These are phyloP conservation scores for Physella acuta DNA, from an alignment of 1,140 invertebrate genomes.

Conservation along the genomic window DNA sequence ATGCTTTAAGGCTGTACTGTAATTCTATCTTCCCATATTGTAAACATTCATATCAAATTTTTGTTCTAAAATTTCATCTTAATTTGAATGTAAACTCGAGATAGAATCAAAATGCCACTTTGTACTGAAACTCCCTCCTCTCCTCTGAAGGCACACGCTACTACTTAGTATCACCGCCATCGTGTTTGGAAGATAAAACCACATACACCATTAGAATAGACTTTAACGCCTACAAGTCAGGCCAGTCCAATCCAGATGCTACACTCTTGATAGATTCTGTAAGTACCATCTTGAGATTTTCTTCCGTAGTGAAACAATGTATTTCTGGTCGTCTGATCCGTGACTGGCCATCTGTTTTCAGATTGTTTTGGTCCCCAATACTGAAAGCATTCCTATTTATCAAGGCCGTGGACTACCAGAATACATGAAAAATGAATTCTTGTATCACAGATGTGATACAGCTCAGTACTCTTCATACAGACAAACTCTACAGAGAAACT, in stretches of 20 bases:
- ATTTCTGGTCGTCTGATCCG: no score
- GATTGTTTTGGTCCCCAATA: constrained; percentile 77
- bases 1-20: no score
- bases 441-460: constrained; percentile 73
- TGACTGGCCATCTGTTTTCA: constrained; percentile 58
- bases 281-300: constrained; percentile 43
- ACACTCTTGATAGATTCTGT: constrained; percentile 92
- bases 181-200: constrained; percentile 87
- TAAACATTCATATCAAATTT: no score
- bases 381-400: constrained; percentile 84
- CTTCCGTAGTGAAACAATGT: no score
- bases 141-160: constrained; percentile 67
- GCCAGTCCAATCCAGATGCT: constrained; percentile 71
- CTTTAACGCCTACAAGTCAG: constrained; percentile 69
- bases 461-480: constrained; percentile 47
- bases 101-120: no score
- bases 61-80: no score
- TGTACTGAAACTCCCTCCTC: no score
- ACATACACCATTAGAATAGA: constrained; percentile 83
- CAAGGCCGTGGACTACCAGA: constrained; percentile 60
- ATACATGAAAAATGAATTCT: constrained; percentile 71
- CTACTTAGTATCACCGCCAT: constrained; percentile 71
- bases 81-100: no score
- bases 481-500: constrained; percentile 47
- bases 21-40: no score